Conservation (phyloP, 2,797 vertebrate species). For the Megaceryle alcyon region DNA sequence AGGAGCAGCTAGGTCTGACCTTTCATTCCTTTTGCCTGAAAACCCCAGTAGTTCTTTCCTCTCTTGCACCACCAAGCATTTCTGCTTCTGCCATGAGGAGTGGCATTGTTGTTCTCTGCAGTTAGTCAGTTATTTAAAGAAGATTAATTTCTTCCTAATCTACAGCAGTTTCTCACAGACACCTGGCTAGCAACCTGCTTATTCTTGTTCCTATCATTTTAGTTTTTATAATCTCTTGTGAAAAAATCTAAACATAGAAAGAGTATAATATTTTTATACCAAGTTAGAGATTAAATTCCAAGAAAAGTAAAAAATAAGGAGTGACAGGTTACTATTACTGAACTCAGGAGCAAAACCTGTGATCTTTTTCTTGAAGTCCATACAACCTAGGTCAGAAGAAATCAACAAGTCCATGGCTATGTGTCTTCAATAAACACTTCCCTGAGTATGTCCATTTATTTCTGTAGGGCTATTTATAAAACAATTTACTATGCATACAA, state of each 20-base stretch:
- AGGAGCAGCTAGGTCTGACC: neutral
- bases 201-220: neutral
- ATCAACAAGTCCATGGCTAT: accelerated
- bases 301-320: neutral
- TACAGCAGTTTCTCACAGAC: neutral
- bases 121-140: neutral
- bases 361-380: neutral
- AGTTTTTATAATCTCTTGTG: neutral
- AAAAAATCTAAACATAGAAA: neutral
- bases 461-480: neutral
- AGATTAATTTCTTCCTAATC: neutral
- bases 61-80: neutral
- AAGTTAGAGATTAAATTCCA: neutral
- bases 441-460: neutral
- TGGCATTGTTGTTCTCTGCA: neutral
- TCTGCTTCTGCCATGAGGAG: neutral
- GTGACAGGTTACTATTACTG: neutral
- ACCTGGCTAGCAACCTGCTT: neutral
- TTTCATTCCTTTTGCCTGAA: neutral
- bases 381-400: neutral
- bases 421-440: neutral
- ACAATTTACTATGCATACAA: neutral
- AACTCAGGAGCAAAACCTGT: neutral
- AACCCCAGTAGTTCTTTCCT: neutral
- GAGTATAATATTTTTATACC: neutral